A percentile compares a stretch with the other conserved stretches of the same genome.
Conservation (phyloP, 2,113 vertebrate genomes). For the Lathamus discolor region DNA sequence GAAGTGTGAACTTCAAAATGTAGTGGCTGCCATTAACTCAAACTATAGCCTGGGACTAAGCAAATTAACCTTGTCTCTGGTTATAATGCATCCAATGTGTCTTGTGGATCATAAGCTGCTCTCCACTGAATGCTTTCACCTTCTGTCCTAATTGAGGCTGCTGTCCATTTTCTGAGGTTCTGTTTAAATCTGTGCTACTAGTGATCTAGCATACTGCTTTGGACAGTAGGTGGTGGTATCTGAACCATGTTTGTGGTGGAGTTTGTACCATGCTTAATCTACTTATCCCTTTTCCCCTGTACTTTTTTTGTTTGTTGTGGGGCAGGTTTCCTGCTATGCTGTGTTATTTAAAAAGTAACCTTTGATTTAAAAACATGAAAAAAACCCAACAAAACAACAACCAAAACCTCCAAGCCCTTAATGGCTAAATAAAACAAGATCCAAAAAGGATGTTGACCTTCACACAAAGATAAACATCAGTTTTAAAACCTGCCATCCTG, state of each 20-base stretch:
- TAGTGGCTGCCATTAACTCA: neutral
- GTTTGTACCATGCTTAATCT: neutral
- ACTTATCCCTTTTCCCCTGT: neutral
- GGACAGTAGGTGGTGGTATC: conserved; percentile 52
- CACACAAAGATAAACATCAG: neutral
- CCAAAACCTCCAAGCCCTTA: neutral
- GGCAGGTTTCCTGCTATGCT: neutral
- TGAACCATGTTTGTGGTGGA: neutral
- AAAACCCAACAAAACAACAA: neutral
- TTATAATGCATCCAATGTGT: neutral
- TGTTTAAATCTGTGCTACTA: neutral
- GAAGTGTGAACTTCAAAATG: neutral
- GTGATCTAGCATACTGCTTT: neutral
- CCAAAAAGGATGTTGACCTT: conserved; percentile 16
- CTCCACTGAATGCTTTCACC: neutral
- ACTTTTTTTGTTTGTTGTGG: neutral
- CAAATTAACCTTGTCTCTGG: neutral
- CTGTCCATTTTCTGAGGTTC: neutral
- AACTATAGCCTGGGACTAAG: neutral
- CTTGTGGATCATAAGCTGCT: neutral
- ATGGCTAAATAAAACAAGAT: neutral
- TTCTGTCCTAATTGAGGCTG: neutral
- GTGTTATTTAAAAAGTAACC: neutral
- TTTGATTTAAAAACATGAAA: neutral
- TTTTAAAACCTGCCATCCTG: neutral